Conservation (phyloP, 2,888 invertebrate species). For the Sturmia bella region DNA sequence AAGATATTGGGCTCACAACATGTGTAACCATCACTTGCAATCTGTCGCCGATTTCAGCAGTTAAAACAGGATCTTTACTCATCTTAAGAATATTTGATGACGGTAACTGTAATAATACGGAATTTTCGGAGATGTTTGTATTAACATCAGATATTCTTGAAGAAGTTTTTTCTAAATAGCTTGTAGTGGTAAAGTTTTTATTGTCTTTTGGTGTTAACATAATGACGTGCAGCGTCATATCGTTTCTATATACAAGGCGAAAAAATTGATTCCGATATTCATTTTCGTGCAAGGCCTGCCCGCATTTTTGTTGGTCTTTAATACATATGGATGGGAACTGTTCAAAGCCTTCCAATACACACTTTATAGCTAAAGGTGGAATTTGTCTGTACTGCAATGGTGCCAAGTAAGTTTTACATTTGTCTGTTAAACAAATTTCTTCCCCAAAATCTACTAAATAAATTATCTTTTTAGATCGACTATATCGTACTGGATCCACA, state of each 20-base stretch:
- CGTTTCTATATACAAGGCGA: constrained; percentile 45
- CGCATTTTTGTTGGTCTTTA: constrained; percentile 46
- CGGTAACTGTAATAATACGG: constrained; percentile 14
- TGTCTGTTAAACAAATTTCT: constrained; percentile 52
- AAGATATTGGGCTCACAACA: constrained; percentile 64
- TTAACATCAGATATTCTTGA: constrained; percentile 10
- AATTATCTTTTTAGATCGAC: neutral
- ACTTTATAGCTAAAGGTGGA: constrained; percentile 69
- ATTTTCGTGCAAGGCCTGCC: constrained; percentile 37
- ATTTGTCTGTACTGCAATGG: constrained; percentile 58
- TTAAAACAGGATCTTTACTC: neutral
- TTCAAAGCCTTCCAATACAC: constrained; percentile 66
- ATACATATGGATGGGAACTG: neutral
- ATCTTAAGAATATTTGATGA: neutral
- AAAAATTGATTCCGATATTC: constrained; percentile 61
- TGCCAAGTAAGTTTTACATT: constrained; percentile 50
- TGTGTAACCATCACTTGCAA: constrained; percentile 59
- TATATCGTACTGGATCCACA: constrained; percentile 15
- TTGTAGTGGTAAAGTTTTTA: neutral
- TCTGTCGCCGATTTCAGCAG: constrained; percentile 19
- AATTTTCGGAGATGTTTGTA: neutral
- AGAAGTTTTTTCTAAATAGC: constrained; percentile 15
- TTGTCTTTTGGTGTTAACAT: constrained; percentile 9
- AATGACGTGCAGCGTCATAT: constrained; percentile 57
- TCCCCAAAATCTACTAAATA: constrained; percentile 71